phyloP scores from a whole-genome alignment of 2,797 vertebrate genomes.

The Ctenochaetus hawaiiensis region DNA sequence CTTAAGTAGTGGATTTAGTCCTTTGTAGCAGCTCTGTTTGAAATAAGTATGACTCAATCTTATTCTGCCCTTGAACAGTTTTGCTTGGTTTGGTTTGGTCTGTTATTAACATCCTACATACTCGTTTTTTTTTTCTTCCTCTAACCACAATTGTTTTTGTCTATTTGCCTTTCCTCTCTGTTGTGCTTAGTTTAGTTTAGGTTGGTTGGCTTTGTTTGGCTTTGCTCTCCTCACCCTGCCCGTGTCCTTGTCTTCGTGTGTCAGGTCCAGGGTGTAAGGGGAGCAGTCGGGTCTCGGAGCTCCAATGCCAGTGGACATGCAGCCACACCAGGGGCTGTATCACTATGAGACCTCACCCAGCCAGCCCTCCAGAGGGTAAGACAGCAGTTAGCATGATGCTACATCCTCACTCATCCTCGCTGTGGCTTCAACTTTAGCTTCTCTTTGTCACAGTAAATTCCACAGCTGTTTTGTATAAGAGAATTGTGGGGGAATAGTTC shows the following conservation, averaged over 20 bases:
- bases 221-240: constrained; percentile 52
- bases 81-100: constrained; percentile 59
- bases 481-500: constrained; percentile 4
- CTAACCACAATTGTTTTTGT: constrained; percentile 70
- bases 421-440: background rate
- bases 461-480: background rate
- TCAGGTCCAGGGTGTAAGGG: constrained; percentile 77
- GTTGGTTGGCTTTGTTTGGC: constrained; percentile 67
- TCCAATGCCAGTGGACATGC: constrained; percentile 89
- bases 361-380: constrained; percentile 87
- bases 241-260: constrained; percentile 47
- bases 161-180: constrained; percentile 58
- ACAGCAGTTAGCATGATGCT: constrained; percentile 8
- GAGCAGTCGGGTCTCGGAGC: constrained; percentile 74
- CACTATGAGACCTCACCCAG: constrained; percentile 84
- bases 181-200: constrained; percentile 45
- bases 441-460: background rate
- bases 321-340: constrained; percentile 88
- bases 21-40: constrained; percentile 43
- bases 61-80: constrained; percentile 55
- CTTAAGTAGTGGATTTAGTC: constrained; percentile 18
- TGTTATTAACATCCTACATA: constrained; percentile 71
- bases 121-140: constrained; percentile 33
- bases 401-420: background rate
- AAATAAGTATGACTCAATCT: constrained; percentile 60